Conservation (phyloP, 1,140 invertebrate genomes). For the Cyclina sinensis region DNA sequence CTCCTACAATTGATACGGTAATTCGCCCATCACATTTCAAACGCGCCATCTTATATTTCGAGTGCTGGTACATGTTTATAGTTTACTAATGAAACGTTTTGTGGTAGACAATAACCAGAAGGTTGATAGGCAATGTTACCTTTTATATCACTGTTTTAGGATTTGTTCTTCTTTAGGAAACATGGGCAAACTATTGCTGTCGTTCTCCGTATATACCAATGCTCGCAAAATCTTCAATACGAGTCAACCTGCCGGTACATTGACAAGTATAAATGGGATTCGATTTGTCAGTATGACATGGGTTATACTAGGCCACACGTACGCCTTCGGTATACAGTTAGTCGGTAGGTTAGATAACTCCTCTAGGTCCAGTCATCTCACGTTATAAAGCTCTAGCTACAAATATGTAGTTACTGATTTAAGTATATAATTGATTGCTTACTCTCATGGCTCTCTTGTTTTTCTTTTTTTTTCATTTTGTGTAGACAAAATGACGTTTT, state of each 20-base stretch:
- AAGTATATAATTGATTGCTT: too few relatives aligned
- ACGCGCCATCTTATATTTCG: too few relatives aligned
- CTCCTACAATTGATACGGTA: too few relatives aligned
- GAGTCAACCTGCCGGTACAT: slow-evolving; percentile 67
- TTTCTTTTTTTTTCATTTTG: neutral
- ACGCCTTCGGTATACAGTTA: slow-evolving; percentile 74
- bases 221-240: slow-evolving; percentile 78
- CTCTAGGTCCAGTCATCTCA: neutral
- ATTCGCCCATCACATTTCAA: too few relatives aligned
- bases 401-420: too few relatives aligned
- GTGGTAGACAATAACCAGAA: neutral
- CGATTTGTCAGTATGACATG: slow-evolving; percentile 95
- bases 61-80: neutral
- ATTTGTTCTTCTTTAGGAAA: slow-evolving; percentile 68
- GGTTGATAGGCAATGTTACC: neutral
- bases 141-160: neutral
- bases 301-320: slow-evolving; percentile 96
- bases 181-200: slow-evolving; percentile 67
- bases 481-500: neutral
- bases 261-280: slow-evolving; percentile 80
- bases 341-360: slow-evolving; percentile 83
- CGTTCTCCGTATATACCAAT: slow-evolving; percentile 81
- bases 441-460: too few relatives aligned
- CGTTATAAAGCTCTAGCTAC: neutral
- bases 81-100: neutral